A percentile compares a stretch with the other conserved stretches of the same genome.
phyloP scores from a whole-genome alignment of 2,888 invertebrate genomes.

The Erynnis tages region DNA sequence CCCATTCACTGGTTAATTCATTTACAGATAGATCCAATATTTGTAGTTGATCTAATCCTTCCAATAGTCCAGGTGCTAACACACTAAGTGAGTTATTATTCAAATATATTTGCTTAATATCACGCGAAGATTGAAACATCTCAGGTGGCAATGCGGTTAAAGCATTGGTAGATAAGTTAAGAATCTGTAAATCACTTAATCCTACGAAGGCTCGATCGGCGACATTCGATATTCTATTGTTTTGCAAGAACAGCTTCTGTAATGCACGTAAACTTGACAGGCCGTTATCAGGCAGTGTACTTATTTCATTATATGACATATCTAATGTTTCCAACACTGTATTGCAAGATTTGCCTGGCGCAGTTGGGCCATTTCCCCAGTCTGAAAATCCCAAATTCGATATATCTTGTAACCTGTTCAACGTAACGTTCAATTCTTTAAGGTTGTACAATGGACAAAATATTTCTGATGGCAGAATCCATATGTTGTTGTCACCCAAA shows the following conservation, averaged over 20 bases:
- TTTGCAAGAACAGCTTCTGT: conserved; percentile 86
- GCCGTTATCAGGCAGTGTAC: conserved; percentile 85
- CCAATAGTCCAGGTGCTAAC: conserved; percentile 87
- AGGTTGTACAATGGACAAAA: conserved; percentile 87
- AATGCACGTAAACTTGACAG: conserved; percentile 86
- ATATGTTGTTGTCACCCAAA: conserved; percentile 88
- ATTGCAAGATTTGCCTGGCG: conserved; percentile 86
- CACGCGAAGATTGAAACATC: conserved; percentile 87
- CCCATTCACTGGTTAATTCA: conserved; percentile 88
- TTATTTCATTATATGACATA: conserved; percentile 88
- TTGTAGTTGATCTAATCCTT: conserved; percentile 87
- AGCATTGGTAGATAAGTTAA: conserved; percentile 91
- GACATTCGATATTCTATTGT: conserved; percentile 88
- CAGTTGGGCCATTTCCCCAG: conserved; percentile 85
- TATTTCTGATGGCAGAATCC: conserved; percentile 86
- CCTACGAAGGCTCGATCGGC: conserved; percentile 89
- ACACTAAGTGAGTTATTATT: conserved; percentile 89
- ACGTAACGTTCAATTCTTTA: conserved; percentile 86
- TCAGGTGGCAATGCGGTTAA: conserved; percentile 89
- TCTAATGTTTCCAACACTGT: conserved; percentile 86
- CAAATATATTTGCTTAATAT: conserved; percentile 86
- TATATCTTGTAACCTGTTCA: conserved; percentile 89
- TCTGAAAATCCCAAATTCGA: conserved; percentile 88
- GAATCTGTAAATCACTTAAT: conserved; percentile 83
- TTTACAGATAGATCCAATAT: conserved; percentile 88